phyloP scores from a whole-genome alignment of 2,113 vertebrate species.

The Lasiurus cinereus region DNA sequence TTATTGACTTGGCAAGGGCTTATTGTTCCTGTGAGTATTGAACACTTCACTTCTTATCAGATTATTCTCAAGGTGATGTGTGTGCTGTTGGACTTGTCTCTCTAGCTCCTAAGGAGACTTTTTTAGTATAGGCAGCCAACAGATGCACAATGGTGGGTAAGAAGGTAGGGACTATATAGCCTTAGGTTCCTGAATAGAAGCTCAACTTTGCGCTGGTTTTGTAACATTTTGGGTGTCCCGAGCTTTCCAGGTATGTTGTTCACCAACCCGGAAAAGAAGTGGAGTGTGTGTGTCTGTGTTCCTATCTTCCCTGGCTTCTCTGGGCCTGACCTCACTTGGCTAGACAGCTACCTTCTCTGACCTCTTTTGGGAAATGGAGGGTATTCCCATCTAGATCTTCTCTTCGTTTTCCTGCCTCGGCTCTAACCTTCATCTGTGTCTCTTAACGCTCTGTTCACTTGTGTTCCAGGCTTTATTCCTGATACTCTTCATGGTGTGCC shows the following conservation, averaged over 20 bases:
- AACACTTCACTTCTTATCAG: constrained; percentile 74
- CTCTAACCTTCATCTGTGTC: neutral
- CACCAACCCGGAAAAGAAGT: neutral
- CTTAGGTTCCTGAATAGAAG: neutral
- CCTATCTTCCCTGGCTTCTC: constrained; percentile 7
- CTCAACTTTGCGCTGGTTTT: constrained; percentile 3
- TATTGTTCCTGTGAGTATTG: constrained; percentile 98
- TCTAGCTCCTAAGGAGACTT: constrained; percentile 15
- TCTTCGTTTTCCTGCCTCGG: neutral
- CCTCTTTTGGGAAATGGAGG: neutral
- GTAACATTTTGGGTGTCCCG: neutral
- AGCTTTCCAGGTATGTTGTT: constrained; percentile 7
- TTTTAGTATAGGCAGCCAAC: neutral
- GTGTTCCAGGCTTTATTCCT: neutral
- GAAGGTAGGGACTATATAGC: neutral
- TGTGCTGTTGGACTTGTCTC: constrained; percentile 54
- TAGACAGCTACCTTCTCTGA: neutral
- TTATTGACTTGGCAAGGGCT: constrained; percentile 99
- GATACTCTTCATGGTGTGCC: neutral
- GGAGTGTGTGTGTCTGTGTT: neutral
- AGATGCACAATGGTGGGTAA: neutral
- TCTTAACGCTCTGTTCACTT: neutral
- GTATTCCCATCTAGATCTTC: neutral
- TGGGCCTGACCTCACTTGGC: neutral
- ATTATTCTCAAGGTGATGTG: constrained; percentile 69